Conservation (phyloP, 2,797 vertebrate species). For the Gymnopithys bicolor region DNA sequence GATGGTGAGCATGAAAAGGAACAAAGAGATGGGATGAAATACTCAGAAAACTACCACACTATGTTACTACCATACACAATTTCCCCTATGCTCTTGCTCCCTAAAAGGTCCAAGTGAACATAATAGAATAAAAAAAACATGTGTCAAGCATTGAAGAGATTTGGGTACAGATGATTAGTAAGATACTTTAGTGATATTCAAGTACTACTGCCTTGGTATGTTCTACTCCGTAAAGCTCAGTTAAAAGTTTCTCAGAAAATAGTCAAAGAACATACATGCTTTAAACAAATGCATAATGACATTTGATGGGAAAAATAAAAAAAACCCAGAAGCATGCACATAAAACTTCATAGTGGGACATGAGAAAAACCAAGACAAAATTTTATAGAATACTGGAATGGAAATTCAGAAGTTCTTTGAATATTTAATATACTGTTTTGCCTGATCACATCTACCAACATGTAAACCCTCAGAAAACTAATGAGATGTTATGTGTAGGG, state of each 20-base stretch:
- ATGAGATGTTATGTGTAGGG: rapidly evolving
- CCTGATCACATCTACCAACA: neutral
- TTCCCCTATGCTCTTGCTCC: neutral
- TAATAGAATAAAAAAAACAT: neutral
- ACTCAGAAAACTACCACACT: neutral
- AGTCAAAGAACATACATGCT: neutral
- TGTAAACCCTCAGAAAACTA: neutral
- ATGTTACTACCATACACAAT: neutral
- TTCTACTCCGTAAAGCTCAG: neutral
- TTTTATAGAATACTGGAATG: neutral
- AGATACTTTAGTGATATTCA: neutral
- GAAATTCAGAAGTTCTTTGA: neutral
- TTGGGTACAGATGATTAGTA: neutral
- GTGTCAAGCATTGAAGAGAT: neutral
- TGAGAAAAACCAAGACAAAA: neutral
- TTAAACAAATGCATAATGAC: neutral
- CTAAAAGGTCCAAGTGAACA: neutral
- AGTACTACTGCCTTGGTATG: neutral
- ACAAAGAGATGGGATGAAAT: neutral
- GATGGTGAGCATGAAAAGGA: neutral
- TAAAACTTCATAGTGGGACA: neutral
- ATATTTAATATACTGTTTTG: neutral
- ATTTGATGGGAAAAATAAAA: neutral
- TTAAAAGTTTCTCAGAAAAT: neutral
- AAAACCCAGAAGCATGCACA: neutral